Conservation (phyloP, 2,113 vertebrate genomes). For the Eubucco bourcierii region DNA sequence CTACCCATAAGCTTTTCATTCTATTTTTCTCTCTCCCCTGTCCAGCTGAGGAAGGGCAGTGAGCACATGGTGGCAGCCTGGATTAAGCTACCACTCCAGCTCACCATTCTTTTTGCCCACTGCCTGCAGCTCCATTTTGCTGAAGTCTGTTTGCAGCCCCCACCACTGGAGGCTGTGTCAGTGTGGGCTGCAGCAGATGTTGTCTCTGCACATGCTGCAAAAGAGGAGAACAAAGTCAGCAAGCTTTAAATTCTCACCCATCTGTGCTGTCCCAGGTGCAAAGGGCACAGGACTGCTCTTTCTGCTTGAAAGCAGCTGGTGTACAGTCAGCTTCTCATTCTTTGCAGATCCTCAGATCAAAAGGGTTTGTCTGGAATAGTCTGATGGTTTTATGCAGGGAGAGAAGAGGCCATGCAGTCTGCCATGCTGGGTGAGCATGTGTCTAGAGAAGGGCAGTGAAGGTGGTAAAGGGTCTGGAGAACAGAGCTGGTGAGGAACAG, state of each 20-base stretch:
- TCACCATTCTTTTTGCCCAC: background rate
- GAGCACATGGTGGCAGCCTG: too few relatives aligned
- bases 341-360: background rate
- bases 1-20: too few relatives aligned
- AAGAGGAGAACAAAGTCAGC: background rate
- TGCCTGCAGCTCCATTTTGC: background rate
- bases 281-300: background rate
- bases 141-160: background rate
- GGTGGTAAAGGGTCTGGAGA: too few relatives aligned
- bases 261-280: background rate
- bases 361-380: background rate
- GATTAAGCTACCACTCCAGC: background rate
- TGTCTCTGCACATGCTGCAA: background rate
- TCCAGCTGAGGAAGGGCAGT: too few relatives aligned
- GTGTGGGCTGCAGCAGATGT: background rate
- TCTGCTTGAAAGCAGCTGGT: background rate
- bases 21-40: too few relatives aligned
- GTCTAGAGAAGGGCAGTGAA: too few relatives aligned
- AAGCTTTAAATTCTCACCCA: accelerated
- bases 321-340: background rate
- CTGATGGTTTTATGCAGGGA: background rate
- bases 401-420: background rate
- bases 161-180: background rate
- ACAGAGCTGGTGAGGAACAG: too few relatives aligned
- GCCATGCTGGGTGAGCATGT: background rate